Evolutionary conservation across 2,113 vertebrate genomes (phyloP), one percentile per base, ranked within the genome.

Genomic region (Myiopsitta monachus): DNA sequence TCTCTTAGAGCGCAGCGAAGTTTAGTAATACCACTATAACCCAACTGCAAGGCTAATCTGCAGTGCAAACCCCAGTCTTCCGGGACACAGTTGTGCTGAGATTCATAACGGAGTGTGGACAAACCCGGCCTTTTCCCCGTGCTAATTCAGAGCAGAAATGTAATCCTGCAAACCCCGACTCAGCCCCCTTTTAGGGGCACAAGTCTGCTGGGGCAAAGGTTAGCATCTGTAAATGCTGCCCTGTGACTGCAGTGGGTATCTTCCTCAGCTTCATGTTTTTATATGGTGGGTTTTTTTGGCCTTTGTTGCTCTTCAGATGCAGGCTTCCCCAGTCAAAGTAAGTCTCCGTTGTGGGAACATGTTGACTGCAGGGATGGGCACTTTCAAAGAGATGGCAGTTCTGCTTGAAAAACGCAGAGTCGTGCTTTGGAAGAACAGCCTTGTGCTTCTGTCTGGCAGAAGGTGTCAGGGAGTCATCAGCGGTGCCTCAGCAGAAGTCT

Each of bases 41-140:
- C 36, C 0, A 0, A 11, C 49, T 1, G 6, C 43, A 55, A 36
- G 33, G 72, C 77, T 72, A 51, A 11, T 33, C 4, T 6, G 5
- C 66, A 41, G 36, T 2, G 27, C 3, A 1, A 46, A 57, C 24
- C 30, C 4, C 24, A 3, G 49, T 3, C 14, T 26, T 39, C 17
- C 6, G 44, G 63, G 51, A 22, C 10, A 0, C 36, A 28, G 59
- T 36, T n/a, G 36, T 39, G 70, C 44, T 39, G 47, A 18, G 55
- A 67, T 92, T 92, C 8, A 2, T 18, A 36, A 15, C 18, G 4
- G 24, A 52, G 49, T 1, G 0, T 26, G 30, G 19, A 4, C 43
- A 24, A 78, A 30, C 46, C n/a, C 39, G 61, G 10, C 22, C 46
- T 49, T 18, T 47, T 57, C 49, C 54, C 23, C 3, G 2, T 62